phyloP scores from a whole-genome alignment of 2,888 invertebrate species.

The Melanotus villosus region DNA sequence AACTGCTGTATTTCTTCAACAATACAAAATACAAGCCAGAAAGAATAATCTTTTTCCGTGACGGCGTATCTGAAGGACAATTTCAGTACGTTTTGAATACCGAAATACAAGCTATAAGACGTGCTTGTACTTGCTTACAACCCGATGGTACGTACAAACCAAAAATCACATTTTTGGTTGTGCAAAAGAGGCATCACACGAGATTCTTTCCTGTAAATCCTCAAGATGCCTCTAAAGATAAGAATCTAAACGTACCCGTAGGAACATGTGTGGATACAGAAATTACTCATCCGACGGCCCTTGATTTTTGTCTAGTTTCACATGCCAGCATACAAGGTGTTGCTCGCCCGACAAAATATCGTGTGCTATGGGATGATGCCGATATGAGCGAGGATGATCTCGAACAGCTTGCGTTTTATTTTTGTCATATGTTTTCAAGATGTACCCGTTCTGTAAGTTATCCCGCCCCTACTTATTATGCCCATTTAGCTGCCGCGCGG shows the following conservation, averaged over 20 bases:
- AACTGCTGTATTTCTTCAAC: conserved; percentile 74
- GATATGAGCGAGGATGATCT: conserved; percentile 80
- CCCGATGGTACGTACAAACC: conserved; percentile 75
- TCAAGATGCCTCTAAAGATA: conserved; percentile 68
- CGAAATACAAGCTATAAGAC: conserved; percentile 78
- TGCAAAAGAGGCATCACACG: conserved; percentile 97
- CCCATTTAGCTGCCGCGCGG: conserved; percentile 87
- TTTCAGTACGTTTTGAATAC: conserved; percentile 78
- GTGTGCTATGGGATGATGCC: conserved; percentile 86
- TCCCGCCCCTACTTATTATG: conserved; percentile 90
- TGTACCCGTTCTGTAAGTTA: conserved; percentile 89
- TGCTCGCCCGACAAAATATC: conserved; percentile 89
- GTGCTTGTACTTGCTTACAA: conserved; percentile 76
- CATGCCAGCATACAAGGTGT: conserved; percentile 85
- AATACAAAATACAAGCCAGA: conserved; percentile 71
- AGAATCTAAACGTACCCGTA: conserved; percentile 83
- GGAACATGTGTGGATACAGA: conserved; percentile 87
- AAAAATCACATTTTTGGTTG: conserved; percentile 90
- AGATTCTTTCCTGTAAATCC: conserved; percentile 72
- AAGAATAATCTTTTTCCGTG: conserved; percentile 84
- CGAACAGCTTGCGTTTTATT: conserved; percentile 83
- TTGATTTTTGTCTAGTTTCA: conserved; percentile 87
- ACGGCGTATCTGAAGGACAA: conserved; percentile 91
- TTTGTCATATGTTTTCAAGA: conserved; percentile 89
- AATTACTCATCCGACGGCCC: conserved; percentile 88